phyloP scores from a whole-genome alignment of 2,797 vertebrate genomes.

The Lagorchestes hirsutus region DNA sequence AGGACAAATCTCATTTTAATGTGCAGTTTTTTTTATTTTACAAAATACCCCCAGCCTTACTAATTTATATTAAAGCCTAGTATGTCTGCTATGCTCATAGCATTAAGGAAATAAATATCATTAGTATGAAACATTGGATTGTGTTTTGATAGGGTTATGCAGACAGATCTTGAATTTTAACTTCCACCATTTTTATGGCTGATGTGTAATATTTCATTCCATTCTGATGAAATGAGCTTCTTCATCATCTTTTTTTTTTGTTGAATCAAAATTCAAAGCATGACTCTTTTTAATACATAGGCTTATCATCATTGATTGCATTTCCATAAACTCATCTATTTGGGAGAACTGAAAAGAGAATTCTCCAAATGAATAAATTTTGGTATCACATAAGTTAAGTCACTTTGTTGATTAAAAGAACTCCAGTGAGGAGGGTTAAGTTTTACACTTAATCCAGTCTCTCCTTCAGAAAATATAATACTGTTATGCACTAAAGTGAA shows the following conservation, averaged over 20 bases:
- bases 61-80: neutral
- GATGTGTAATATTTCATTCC: slow-evolving; percentile 48
- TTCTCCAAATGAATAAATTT: slow-evolving; percentile 65
- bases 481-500: slow-evolving; percentile 43
- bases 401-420: slow-evolving; percentile 65
- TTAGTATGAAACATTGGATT: neutral
- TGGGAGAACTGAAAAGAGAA: slow-evolving; percentile 57
- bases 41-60: neutral
- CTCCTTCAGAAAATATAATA: slow-evolving; percentile 42
- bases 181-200: slow-evolving; percentile 41
- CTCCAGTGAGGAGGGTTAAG: slow-evolving; percentile 6
- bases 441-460: slow-evolving; percentile 33
- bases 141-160: neutral
- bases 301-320: slow-evolving; percentile 63
- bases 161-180: slow-evolving; percentile 17
- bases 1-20: neutral
- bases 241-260: slow-evolving; percentile 3
- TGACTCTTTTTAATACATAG: slow-evolving; percentile 51
- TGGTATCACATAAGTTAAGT: slow-evolving; percentile 42
- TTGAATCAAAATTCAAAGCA: slow-evolving; percentile 65
- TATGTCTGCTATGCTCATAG: neutral
- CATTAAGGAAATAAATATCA: neutral
- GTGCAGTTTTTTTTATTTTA: neutral
- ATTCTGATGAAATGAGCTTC: slow-evolving; percentile 25
- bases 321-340: slow-evolving; percentile 71